phyloP scores from a whole-genome alignment of 2,888 invertebrate genomes.

The Zaprionus lineosus region DNA sequence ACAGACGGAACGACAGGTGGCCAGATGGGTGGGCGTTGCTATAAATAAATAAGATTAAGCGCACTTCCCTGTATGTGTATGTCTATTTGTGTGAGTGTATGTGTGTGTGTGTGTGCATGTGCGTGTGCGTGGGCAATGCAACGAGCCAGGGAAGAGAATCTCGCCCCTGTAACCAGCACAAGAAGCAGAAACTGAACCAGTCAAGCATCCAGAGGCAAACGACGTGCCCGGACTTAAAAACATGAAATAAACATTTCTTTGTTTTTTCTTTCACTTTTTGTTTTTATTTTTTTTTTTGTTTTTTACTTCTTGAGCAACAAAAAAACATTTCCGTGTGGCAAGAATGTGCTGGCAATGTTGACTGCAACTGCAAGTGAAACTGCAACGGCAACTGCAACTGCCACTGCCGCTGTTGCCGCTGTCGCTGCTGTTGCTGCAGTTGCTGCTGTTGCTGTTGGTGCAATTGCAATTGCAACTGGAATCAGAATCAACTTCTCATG shows the following conservation, averaged over 20 bases:
- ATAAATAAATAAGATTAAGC: constrained; percentile 78
- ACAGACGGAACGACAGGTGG: background rate
- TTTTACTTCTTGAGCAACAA: constrained; percentile 2
- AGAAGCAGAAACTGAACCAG: constrained; percentile 14
- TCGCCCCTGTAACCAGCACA: constrained; percentile 7
- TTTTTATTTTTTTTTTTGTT: constrained; percentile 1
- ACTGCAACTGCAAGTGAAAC: constrained; percentile 8
- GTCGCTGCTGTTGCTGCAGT: constrained; percentile 1
- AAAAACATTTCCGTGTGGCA: constrained; percentile 65
- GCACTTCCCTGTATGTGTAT: constrained; percentile 42
- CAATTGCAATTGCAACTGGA: constrained; percentile 50
- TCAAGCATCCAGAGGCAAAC: constrained; percentile 42
- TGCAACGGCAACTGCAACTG: constrained; percentile 9
- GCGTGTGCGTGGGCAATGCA: too few species aligned
- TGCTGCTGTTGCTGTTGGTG: constrained; percentile 12
- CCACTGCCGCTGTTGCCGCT: too few species aligned
- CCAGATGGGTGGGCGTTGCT: constrained; percentile 28
- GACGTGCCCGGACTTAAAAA: constrained; percentile 69
- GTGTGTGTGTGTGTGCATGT: constrained; percentile 42
- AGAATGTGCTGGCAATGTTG: constrained; percentile 12
- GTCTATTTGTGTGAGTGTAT: background rate
- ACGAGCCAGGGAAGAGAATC: background rate
- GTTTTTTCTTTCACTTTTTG: constrained; percentile 1
- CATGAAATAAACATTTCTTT: constrained; percentile 74
- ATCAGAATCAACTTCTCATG: constrained; percentile 51